These are phyloP conservation scores for Eremobia ochroleuca DNA, from an alignment of 2,888 invertebrate species.

Conservation along the genomic window DNA sequence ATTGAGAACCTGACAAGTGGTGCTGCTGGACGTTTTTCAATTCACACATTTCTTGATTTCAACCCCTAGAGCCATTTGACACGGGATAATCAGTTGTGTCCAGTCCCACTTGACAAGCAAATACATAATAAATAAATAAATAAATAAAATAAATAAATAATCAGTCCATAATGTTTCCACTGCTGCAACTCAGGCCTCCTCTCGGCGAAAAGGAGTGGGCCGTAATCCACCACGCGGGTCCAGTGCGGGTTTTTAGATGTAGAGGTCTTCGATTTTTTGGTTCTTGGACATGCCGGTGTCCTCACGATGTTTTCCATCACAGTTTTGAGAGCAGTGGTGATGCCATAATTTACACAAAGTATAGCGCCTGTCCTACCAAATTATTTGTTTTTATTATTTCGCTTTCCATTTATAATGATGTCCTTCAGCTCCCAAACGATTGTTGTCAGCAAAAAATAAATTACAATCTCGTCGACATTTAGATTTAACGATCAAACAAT, in stretches of 20 bases:
- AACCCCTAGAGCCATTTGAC: neutral
- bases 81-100: too few species aligned
- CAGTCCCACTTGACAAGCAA: too few species aligned
- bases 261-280: too few species aligned
- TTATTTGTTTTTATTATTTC: neutral
- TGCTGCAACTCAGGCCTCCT: too few species aligned
- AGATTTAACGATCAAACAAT: slow-evolving; percentile 34
- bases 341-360: neutral
- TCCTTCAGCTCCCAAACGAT: slow-evolving; percentile 9
- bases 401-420: slow-evolving; percentile 14
- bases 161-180: too few species aligned
- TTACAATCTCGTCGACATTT: neutral
- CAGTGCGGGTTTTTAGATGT: too few species aligned
- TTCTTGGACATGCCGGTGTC: too few species aligned
- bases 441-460: slow-evolving; percentile 2
- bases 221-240: too few species aligned
- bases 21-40: neutral
- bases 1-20: neutral
- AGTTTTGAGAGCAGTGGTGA: neutral
- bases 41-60: neutral
- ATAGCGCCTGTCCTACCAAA: neutral
- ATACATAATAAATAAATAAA: too few species aligned
- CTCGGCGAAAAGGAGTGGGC: too few species aligned
- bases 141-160: too few species aligned
- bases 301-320: neutral